These are phyloP conservation scores for Agrotis exclamationis DNA, from an alignment of 2,888 invertebrate genomes.

Conservation along the genomic window DNA sequence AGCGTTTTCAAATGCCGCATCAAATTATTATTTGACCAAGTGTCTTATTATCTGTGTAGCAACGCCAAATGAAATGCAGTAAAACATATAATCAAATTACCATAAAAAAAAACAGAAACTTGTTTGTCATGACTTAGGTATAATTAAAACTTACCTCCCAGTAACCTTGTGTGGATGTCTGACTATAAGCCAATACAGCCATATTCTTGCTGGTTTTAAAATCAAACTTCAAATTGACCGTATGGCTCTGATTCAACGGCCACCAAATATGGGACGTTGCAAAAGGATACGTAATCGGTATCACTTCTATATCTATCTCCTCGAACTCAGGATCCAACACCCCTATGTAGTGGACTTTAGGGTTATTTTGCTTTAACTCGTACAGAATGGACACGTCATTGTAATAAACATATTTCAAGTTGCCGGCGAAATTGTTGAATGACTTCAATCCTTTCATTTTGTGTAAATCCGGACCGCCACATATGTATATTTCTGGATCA, in stretches of 20 bases:
- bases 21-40: conserved; percentile 34
- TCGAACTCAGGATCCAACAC: conserved; percentile 96
- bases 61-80: conserved; percentile 20
- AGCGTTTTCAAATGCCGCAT: conserved; percentile 2
- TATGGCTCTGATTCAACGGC: conserved; percentile 94
- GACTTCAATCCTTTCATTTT: conserved; percentile 96
- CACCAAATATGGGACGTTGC: conserved; percentile 97
- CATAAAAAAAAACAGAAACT: conserved; percentile 46
- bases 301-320: conserved; percentile 96
- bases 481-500: conserved; percentile 98
- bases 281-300: conserved; percentile 97
- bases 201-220: conserved; percentile 96
- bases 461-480: conserved; percentile 96
- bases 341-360: conserved; percentile 96
- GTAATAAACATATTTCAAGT: conserved; percentile 97
- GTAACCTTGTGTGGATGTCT: conserved; percentile 94
- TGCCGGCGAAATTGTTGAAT: conserved; percentile 96
- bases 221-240: conserved; percentile 95
- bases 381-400: conserved; percentile 98
- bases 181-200: conserved; percentile 96
- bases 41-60: conserved; percentile 7
- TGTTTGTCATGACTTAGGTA: conserved; percentile 27
- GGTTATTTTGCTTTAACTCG: conserved; percentile 96
- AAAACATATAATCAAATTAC: conserved; percentile 23
- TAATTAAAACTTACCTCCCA: conserved; percentile 94